Conservation (phyloP, 2,113 vertebrate genomes). For the Microcebus jonahi region DNA sequence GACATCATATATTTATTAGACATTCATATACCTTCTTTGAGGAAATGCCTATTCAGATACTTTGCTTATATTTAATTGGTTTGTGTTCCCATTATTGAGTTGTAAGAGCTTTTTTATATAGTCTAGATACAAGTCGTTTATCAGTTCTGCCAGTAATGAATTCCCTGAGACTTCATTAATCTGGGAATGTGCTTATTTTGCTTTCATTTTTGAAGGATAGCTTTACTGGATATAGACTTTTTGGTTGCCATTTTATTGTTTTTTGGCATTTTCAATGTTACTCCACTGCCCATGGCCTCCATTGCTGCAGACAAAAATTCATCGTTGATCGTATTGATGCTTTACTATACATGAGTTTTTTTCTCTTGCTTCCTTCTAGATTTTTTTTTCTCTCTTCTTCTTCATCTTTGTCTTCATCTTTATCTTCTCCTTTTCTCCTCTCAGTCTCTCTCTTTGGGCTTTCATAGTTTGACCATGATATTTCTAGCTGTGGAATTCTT, state of each 20-base stretch:
- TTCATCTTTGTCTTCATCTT: neutral
- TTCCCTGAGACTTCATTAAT: neutral
- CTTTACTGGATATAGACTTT: neutral
- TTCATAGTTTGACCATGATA: neutral
- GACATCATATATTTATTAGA: neutral
- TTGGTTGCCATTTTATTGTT: neutral
- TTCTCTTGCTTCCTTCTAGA: neutral
- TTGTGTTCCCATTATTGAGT: constrained; percentile 1
- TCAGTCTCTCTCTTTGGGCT: neutral
- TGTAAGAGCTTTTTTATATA: neutral
- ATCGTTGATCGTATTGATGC: neutral
- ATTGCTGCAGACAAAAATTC: neutral
- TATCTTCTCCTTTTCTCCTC: neutral
- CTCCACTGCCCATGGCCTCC: neutral
- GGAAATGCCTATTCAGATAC: neutral
- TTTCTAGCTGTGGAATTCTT: neutral
- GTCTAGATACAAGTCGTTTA: neutral
- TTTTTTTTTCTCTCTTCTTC: neutral
- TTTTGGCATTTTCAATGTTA: neutral
- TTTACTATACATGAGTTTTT: neutral
- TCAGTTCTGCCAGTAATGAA: neutral
- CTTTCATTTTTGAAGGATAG: neutral
- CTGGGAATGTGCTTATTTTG: neutral
- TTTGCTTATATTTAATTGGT: neutral
- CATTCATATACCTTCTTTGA: neutral